Conservation (phyloP, 1,140 invertebrate species). For the Diachasma alloeum region DNA sequence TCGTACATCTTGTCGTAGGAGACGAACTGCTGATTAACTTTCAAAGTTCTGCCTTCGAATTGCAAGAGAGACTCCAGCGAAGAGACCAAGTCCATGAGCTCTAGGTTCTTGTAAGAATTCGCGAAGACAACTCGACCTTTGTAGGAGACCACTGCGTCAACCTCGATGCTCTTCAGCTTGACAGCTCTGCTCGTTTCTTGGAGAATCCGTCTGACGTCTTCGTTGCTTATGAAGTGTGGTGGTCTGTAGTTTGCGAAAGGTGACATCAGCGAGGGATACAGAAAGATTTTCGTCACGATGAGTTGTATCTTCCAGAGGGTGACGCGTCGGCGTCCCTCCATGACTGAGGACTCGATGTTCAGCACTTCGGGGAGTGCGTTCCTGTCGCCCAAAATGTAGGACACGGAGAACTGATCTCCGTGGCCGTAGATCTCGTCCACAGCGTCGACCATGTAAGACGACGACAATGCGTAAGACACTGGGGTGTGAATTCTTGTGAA, state of each 20-base stretch:
- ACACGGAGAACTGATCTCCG: conserved; percentile 35
- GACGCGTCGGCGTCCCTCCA: conserved; percentile 30
- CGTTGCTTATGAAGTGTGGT: neutral
- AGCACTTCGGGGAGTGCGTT: conserved; percentile 39
- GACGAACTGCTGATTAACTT: conserved; percentile 26
- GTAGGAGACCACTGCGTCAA: conserved; percentile 39
- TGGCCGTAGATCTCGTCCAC: conserved; percentile 45
- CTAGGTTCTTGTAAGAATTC: conserved; percentile 36
- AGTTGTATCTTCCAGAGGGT: conserved; percentile 13
- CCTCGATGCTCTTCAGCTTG: conserved; percentile 19
- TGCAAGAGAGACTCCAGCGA: neutral
- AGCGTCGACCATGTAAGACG: conserved; percentile 40
- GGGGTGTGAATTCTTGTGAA: conserved; percentile 42
- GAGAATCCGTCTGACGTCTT: neutral
- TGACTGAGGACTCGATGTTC: conserved; percentile 26
- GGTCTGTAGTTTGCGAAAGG: neutral
- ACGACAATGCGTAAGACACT: conserved; percentile 31
- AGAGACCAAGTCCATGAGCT: no score
- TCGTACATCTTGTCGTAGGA: conserved; percentile 42
- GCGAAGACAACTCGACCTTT: conserved; percentile 34
- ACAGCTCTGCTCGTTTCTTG: conserved; percentile 22
- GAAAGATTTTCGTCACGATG: neutral
- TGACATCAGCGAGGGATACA: neutral
- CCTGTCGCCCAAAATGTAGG: conserved; percentile 30
- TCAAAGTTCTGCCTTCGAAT: neutral